phyloP scores from a whole-genome alignment of 1,140 invertebrate genomes.

The Papilio xuthus region DNA sequence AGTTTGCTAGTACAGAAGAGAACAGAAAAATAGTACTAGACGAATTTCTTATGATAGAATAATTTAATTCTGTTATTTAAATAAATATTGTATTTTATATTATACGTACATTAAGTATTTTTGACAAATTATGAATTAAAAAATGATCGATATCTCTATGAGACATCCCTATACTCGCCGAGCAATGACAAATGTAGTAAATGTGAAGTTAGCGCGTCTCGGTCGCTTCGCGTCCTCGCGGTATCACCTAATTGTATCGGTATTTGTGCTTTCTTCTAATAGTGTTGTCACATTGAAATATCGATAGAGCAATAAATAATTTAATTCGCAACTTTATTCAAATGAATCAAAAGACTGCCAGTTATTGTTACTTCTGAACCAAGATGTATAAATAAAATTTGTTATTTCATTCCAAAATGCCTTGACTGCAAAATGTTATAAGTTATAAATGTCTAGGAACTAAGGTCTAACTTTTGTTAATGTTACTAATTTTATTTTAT shows the following conservation, averaged over 20 bases:
- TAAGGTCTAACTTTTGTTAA: too few species aligned
- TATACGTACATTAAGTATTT: too few species aligned
- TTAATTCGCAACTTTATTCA: neutral
- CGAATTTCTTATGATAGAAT: neutral
- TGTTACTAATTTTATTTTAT: too few species aligned
- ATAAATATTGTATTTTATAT: too few species aligned
- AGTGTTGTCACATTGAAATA: conserved; percentile 48
- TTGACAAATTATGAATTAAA: neutral
- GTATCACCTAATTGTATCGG: conserved; percentile 73
- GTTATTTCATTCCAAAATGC: too few species aligned
- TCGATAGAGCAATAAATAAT: conserved; percentile 43
- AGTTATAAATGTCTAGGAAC: too few species aligned
- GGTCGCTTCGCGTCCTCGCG: conserved; percentile 45
- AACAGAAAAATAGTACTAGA: neutral
- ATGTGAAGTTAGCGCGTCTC: conserved; percentile 65
- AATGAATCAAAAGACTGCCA: neutral
- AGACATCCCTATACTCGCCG: conserved; percentile 42
- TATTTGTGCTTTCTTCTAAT: conserved; percentile 51
- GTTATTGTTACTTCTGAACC: too few species aligned
- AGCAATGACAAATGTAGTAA: conserved; percentile 71
- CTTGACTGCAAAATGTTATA: too few species aligned
- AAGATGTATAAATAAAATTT: too few species aligned
- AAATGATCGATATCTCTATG: neutral
- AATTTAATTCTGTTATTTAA: too few species aligned
- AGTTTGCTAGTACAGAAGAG: too few species aligned